Evolutionary conservation across 2,888 invertebrate species (phyloP).

Genomic region (Endotricha flammealis): DNA sequence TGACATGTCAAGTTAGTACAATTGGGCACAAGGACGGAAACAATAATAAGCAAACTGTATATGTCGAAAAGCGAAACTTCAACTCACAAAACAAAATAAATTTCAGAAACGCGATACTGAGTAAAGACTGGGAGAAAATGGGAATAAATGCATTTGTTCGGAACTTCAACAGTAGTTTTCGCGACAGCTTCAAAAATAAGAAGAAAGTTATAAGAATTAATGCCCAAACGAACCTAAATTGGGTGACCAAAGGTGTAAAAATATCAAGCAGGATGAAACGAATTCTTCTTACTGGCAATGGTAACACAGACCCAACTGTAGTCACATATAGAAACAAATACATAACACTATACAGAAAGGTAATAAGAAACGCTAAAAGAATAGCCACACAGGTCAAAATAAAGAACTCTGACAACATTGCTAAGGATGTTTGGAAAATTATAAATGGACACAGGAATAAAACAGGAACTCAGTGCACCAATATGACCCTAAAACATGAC

Average conservation of each 20-base stretch:
- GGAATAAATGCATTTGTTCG: not conserved
- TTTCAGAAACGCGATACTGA: not conserved
- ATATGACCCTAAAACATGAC: too few relatives aligned
- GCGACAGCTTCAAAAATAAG: not conserved
- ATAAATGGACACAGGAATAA: not conserved
- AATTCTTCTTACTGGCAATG: not conserved
- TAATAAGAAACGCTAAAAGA: not conserved
- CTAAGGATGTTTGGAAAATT: not conserved
- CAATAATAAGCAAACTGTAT: not conserved
- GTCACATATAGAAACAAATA: not conserved
- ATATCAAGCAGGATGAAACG: not conserved
- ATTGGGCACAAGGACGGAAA: not conserved
- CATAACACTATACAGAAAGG: not conserved
- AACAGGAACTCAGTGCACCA: too few relatives aligned
- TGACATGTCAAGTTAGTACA: not conserved
- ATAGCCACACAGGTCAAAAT: not conserved
- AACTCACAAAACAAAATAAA: not conserved
- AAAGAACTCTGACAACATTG: not conserved
- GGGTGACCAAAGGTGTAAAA: not conserved
- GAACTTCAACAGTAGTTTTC: not conserved
- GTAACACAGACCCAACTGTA: not conserved
- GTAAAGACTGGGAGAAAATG: not conserved
- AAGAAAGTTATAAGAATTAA: not conserved
- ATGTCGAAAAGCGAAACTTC: not conserved
- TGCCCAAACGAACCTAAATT: not conserved